Conservation (phyloP, 2,113 vertebrate species). For the Mirounga angustirostris region DNA sequence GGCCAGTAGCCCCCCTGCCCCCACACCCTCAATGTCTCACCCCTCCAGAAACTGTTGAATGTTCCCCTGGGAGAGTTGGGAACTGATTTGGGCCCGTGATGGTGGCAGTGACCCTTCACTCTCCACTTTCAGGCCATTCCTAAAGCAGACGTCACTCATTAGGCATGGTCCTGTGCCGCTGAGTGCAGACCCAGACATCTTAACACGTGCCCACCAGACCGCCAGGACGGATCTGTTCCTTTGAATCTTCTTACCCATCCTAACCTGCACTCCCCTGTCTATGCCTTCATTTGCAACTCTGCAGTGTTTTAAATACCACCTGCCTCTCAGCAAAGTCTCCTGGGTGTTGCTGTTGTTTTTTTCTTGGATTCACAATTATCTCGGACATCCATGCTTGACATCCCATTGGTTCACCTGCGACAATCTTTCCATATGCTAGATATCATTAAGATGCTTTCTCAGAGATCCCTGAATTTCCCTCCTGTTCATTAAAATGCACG, state of each 20-base stretch:
- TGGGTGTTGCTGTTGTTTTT: background rate
- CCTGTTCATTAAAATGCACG: slow-evolving; percentile 78
- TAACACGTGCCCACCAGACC: rapidly evolving
- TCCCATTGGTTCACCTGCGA: background rate
- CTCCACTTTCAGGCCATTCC: background rate
- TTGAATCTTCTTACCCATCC: no score
- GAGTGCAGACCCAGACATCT: background rate
- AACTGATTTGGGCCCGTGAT: background rate
- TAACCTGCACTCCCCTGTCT: background rate
- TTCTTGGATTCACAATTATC: background rate
- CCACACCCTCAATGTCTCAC: rapidly evolving
- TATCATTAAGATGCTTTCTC: background rate
- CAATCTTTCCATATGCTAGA: background rate
- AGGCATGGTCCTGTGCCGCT: rapidly evolving
- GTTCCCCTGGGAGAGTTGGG: background rate
- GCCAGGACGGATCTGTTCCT: rapidly evolving
- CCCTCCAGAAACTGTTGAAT: background rate
- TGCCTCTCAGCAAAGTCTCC: background rate
- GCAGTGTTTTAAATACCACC: background rate
- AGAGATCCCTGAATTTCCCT: slow-evolving; percentile 64
- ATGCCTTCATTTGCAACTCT: background rate
- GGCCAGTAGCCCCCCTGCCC: rapidly evolving
- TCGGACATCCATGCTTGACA: background rate
- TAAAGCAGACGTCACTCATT: background rate
- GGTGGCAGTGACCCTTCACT: background rate